Conservation (phyloP, 2,113 vertebrate genomes). For the Eira barbara region DNA sequence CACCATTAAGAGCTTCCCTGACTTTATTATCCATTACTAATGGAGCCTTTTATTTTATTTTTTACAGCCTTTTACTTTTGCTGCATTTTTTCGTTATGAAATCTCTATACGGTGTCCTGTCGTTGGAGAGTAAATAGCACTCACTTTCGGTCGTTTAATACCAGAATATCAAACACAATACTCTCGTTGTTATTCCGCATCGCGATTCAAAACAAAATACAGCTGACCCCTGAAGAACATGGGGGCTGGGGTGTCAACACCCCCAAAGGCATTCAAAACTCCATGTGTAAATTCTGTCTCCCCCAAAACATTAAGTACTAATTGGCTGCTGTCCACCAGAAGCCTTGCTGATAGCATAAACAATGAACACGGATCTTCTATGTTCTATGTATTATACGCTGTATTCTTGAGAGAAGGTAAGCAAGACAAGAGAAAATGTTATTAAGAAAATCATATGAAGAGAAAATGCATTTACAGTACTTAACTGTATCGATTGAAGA, state of each 20-base stretch:
- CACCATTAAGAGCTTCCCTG: constrained; percentile 8
- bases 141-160: constrained; percentile 34
- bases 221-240: background rate
- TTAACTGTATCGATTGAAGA: background rate
- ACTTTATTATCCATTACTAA: constrained; percentile 53
- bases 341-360: background rate
- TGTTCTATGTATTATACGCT: background rate
- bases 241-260: no score
- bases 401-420: background rate
- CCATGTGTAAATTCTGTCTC: background rate
- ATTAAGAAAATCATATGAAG: background rate
- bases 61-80: background rate
- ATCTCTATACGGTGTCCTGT: background rate
- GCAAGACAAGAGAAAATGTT: background rate
- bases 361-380: background rate
- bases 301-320: background rate
- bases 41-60: background rate
- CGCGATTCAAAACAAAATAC: constrained; percentile 4
- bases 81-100: constrained; percentile 22
- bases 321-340: no score
- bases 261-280: background rate
- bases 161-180: constrained; percentile 37
- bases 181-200: constrained; percentile 22
- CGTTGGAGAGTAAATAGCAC: constrained; percentile 18
- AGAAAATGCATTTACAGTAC: background rate